Evolutionary conservation across 2,797 vertebrate genomes (phyloP).

Genomic region (Poecilia velifera): DNA sequence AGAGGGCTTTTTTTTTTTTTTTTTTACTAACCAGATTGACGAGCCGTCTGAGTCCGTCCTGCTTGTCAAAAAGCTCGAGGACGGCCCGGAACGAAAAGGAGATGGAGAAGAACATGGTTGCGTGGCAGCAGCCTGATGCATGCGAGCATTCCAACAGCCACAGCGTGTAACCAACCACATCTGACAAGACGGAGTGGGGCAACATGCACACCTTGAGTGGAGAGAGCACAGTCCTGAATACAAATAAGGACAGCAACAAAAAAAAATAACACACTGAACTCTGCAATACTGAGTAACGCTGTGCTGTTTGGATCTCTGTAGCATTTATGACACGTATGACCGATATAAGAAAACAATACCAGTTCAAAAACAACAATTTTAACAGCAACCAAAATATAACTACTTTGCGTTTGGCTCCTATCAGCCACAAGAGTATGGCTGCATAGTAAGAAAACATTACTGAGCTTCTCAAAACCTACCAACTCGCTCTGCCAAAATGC

Average conservation of each 20-base stretch:
- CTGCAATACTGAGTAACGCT: background rate
- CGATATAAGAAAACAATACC: background rate
- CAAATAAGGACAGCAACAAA: slow-evolving; percentile 17
- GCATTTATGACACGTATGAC: background rate
- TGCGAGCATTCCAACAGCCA: slow-evolving; percentile 99
- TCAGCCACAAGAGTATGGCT: background rate
- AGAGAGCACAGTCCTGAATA: slow-evolving; percentile 40
- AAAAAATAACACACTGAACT: background rate
- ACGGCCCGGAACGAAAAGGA: slow-evolving; percentile 98
- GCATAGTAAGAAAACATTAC: background rate
- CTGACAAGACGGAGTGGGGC: slow-evolving; percentile 92
- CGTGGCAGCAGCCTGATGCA: slow-evolving; percentile 97
- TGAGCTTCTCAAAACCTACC: background rate
- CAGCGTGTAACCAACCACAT: slow-evolving; percentile 96
- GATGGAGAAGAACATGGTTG: slow-evolving; percentile 99
- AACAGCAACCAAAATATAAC: background rate
- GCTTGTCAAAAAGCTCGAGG: slow-evolving; percentile 95
- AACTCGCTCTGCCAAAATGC: background rate
- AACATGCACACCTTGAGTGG: slow-evolving; percentile 92
- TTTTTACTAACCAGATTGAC: slow-evolving; percentile 87
- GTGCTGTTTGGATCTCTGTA: background rate
- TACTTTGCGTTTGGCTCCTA: background rate
- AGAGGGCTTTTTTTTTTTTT: background rate
- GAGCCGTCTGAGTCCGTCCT: slow-evolving; percentile 94
- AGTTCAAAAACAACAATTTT: background rate